Base-by-base conservation (phyloP, 2,888 invertebrate species). In the Volucella zonaria region DNA sequence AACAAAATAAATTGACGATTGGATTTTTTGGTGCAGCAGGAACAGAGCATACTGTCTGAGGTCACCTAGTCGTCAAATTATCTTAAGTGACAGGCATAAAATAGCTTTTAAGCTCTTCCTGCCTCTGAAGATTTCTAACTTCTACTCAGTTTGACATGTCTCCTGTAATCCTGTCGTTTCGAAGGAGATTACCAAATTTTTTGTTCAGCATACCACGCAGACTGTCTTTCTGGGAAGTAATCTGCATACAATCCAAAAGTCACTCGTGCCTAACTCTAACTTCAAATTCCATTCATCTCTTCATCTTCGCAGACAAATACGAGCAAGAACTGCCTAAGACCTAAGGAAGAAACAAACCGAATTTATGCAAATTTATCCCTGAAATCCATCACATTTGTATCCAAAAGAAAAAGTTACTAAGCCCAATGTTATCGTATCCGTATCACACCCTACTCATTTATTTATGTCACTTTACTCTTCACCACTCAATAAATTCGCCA, bases 381-480 rank as follows among this genome's bases (percentile, higher is more conserved):
- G 58, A 77, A 81, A 81, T 77, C 77, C 81, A 81, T 81, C 85
- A 81, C 64, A 77, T 52, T 73, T 73, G 59, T 56, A 31, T 12
- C 15, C 40, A n/a, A 10, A 43, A 51, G 45, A 40, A 56, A 67
- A 68, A 66, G 43, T 56, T 56, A 68, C 73, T 77, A 76, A 77
- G 66, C 76, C 85, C 80, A 62, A 73, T 80, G 76, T 62, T 80
- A 76, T 81, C 85, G 61, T 59, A 59, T 75, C 75, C 31, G 31
- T 31, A 31, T 31, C 31, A 31, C 31, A 71, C 31, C 62, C 81
- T 81, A 62, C 59, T 85, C 76, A 85, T 85, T 85, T 85, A 85
- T 85, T 85, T 77, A 85, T 85, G 85, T 85, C 85, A 77, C 85
- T 85, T 77, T 58, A 85, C 58, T 81, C 80, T 80, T 73, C 68